Evolutionary conservation across 1,140 invertebrate genomes (phyloP).

Genomic region (Meloidogyne floridensis): DNA sequence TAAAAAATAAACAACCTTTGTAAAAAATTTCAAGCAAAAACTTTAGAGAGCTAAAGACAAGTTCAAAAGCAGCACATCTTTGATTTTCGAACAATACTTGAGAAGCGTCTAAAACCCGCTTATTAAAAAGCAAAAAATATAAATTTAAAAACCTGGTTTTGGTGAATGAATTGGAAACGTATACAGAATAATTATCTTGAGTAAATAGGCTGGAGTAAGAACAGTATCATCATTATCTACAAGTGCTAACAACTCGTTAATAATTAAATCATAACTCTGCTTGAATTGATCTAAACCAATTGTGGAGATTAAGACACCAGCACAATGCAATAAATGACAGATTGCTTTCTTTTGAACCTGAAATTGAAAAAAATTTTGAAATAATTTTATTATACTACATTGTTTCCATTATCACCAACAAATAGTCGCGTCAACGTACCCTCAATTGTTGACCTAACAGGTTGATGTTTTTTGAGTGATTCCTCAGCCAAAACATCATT

Average conservation of each 20-base stretch:
- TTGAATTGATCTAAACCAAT: slow-evolving; percentile 46
- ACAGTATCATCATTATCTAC: slow-evolving; percentile 23
- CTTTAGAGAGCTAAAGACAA: slow-evolving; percentile 23
- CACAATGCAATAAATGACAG: slow-evolving; percentile 28
- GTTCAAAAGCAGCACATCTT: slow-evolving; percentile 12
- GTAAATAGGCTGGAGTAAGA: slow-evolving; percentile 17
- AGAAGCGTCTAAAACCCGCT: slow-evolving; percentile 6
- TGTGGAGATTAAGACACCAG: slow-evolving; percentile 50
- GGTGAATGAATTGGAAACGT: slow-evolving; percentile 31
- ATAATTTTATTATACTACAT: background rate
- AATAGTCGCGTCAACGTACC: slow-evolving; percentile 6
- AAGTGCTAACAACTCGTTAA: slow-evolving; percentile 26
- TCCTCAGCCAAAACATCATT: background rate
- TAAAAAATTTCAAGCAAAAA: slow-evolving; percentile 31
- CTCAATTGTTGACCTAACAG: background rate
- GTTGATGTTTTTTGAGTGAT: background rate
- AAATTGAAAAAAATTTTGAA: background rate
- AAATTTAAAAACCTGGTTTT: slow-evolving; percentile 37
- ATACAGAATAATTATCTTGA: slow-evolving; percentile 25
- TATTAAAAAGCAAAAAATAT: slow-evolving; percentile 5
- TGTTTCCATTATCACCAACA: slow-evolving; percentile 23
- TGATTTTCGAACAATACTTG: slow-evolving; percentile 25
- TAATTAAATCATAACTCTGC: background rate
- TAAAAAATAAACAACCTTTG: background rate
- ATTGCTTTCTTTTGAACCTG: slow-evolving; percentile 40